Base-by-base conservation (phyloP, 2,797 vertebrate species). In the Crax fasciolata region DNA sequence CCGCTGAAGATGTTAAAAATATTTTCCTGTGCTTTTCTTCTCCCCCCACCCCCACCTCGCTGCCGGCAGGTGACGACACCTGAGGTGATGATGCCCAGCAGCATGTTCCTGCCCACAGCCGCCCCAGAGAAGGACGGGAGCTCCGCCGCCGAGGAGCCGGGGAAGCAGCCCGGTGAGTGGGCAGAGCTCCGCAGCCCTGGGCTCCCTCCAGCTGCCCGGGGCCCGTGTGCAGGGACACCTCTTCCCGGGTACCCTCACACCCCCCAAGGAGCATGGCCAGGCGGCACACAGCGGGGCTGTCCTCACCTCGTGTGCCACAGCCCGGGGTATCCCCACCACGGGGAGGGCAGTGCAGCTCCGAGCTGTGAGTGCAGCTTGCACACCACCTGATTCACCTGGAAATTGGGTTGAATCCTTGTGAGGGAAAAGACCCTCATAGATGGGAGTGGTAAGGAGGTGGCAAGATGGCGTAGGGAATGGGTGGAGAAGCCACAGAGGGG, bases 71-170 rank as follows among this genome's bases (percentile, higher is more conserved):
- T 99, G 98, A 99, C 99, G 57, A 98, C 99, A 74, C 99, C 98
- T 52, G 99, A 99, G 97, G 99, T 98, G 95, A 97, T 98, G 94
- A 98, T 99, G 98, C 99, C 99, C 97, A 99, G 98, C 95, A 99
- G 98, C 97, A 99, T 99, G 99, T 99, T 99, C 89, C 98, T 99
- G 91, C 99, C 99, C 10, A 98, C 99, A 48, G 97, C 98, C 2
- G 95, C 98, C 97, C 98, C 98, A 65, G 99, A 99, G 57, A 98
- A 97, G 92, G 99, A 99, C 3, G 98, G 98, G 81, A 99, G 97
- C 93, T 97, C 98, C 1, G 98, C 92, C 54, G 17, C 97, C 55
- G 99, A 99, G 84, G 99, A 99, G 71, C 94, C 97, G 52, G 98
- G 98, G 97, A 99, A 99, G 92, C 98, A 98, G 96, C 92, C 98